Base-by-base conservation (phyloP, 2,113 vertebrate genomes). In the Gambusia holbrooki region DNA sequence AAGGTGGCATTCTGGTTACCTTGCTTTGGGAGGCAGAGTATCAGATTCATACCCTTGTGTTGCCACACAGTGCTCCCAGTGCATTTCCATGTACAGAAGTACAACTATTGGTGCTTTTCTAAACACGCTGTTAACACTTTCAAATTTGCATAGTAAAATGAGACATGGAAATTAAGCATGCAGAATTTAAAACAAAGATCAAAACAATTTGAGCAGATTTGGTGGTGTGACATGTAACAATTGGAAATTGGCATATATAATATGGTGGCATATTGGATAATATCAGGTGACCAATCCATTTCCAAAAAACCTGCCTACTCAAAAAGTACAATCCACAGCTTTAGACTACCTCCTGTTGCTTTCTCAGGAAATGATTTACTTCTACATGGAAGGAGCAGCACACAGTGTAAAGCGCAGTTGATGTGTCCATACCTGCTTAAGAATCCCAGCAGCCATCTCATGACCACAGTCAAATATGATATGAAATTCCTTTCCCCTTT, bases 401-500 rank as follows among this genome's bases (percentile, higher is more conserved):
- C 17, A 32, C 29, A 32, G 67, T 29, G 15, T n/a, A 28, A 27
- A 45, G 28, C 58, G 25, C 66, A 17, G 66, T 14, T 45, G 5
- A 22, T 7, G 0, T 5, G 15, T n/a, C 69, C 45, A 67, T 69
- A 99, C 97, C 97, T 98, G 97, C 89, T 98, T 98, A 74, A 99
- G 94, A 90, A 99, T 99, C 66, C 96, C 97, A 65, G 97, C 98
- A 86, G 96, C 98, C 97, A 99, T 99, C 89, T 97, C 97, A 78
- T 99, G 97, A 80, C 97, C 97, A 76, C 98, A 99, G 92, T 99
- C 98, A 83, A 99, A 99, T 87, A 99, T 99, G 69, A 99, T 97
- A 65, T 98, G 97, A 88, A 99, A 99, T 87, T 99, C 98, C 86
- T 98, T 99, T 61, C 97, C 97, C 87, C 97, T 94, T 93, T 99